phyloP scores from a whole-genome alignment of 2,888 invertebrate species.

The Drosophila melanocephala region DNA sequence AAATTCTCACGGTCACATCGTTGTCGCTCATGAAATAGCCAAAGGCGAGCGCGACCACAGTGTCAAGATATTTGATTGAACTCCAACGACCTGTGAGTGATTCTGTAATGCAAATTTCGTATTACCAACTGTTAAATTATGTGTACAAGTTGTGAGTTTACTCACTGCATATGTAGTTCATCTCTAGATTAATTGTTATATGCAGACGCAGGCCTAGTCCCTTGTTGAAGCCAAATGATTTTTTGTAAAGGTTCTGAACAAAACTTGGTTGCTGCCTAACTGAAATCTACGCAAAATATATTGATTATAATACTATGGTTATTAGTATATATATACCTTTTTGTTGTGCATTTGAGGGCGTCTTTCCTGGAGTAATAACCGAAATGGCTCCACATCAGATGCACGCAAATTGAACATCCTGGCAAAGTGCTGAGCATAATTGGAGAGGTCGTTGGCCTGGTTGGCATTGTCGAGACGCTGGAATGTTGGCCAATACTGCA shows the following conservation, averaged over 20 bases:
- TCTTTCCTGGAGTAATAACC: constrained; percentile 67
- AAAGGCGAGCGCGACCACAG: constrained; percentile 80
- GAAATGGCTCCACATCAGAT: constrained; percentile 74
- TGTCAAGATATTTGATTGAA: constrained; percentile 75
- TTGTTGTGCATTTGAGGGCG: constrained; percentile 22
- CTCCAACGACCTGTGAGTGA: constrained; percentile 53
- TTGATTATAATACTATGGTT: neutral
- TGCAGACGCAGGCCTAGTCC: constrained; percentile 72
- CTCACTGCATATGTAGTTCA: constrained; percentile 78
- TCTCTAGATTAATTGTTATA: constrained; percentile 83
- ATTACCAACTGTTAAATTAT: neutral
- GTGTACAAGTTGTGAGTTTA: neutral
- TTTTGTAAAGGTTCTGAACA: constrained; percentile 61
- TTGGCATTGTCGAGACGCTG: constrained; percentile 9
- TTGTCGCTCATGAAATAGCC: constrained; percentile 79
- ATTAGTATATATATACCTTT: constrained; percentile 13
- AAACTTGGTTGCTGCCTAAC: constrained; percentile 23
- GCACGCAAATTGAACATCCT: constrained; percentile 54
- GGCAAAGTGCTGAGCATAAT: constrained; percentile 38
- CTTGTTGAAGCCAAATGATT: constrained; percentile 74
- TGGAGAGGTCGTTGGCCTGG: constrained; percentile 10
- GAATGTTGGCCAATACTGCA: constrained; percentile 66
- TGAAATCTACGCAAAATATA: neutral
- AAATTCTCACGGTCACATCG: constrained; percentile 70
- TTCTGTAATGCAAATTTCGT: constrained; percentile 33